Conservation (phyloP, 2,113 vertebrate species). For the Cyprinodon brontotheroides region DNA sequence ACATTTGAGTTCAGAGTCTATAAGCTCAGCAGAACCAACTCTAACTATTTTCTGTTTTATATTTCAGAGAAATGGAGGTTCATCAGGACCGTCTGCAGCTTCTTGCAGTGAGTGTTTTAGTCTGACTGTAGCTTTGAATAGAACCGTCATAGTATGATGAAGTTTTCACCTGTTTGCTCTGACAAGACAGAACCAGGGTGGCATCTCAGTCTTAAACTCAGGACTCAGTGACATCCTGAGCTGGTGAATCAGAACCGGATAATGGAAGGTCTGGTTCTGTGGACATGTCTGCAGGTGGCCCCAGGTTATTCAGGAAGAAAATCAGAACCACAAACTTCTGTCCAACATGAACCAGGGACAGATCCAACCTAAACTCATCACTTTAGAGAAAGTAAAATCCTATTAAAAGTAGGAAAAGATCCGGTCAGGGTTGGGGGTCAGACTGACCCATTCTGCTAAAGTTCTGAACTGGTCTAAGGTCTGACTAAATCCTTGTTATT, state of each 20-base stretch:
- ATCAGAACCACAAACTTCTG: neutral
- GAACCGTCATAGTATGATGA: neutral
- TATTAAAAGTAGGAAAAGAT: neutral
- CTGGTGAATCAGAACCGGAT: too few species aligned
- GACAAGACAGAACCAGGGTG: too few species aligned
- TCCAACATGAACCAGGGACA: neutral
- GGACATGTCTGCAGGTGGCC: too few species aligned
- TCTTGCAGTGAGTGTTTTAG: slow-evolving; percentile 48
- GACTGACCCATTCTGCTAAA: neutral
- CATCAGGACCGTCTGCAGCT: slow-evolving; percentile 57
- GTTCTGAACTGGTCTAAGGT: neutral
- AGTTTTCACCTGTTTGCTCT: too few species aligned
- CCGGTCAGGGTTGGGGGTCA: neutral
- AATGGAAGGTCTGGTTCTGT: too few species aligned
- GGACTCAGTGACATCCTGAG: too few species aligned
- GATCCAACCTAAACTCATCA: neutral
- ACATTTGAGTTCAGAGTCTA: neutral
- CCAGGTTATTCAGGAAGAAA: too few species aligned
- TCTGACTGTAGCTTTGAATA: neutral
- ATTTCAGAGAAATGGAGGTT: slow-evolving; percentile 33
- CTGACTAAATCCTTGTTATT: too few species aligned
- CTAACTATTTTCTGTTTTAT: neutral
- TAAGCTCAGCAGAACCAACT: neutral
- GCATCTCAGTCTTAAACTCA: too few species aligned
- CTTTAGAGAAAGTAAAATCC: neutral